Evolutionary conservation across 1,140 invertebrate genomes (phyloP), one percentile per base, ranked within the genome.

Genomic region (Heliconius eleuchia): DNA sequence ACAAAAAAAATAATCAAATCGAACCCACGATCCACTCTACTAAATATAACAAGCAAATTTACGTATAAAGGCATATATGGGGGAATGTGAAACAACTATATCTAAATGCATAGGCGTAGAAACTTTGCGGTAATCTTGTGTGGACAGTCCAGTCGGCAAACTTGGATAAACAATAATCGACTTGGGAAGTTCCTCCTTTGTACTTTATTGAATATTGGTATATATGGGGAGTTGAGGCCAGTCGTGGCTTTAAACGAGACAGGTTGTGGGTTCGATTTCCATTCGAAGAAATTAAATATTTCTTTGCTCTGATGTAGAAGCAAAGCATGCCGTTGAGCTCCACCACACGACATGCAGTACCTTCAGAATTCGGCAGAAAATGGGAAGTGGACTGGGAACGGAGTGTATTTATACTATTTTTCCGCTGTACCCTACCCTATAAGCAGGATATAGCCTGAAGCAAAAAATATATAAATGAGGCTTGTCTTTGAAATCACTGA

Each of bases 121-220:
- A 66, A 66, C 60, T 66, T 66, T 66, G 60, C 27, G 27, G 60
- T 66, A 30, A 66, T 66, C 60, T 66, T 66, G 60, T 66, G 60
- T 66, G 60, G 60, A 66, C 60, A 13, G 60, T 66, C 60, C 60
- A 66, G 60, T 66, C 60, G 60, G 60, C 60, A 66, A 66, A 66
- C 60, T 66, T 66, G 60, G 23, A 30, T 66, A 66, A 66, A 66
- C 60, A 66, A 66, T 66, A 30, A 66, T 66, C 60, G 60, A 66
- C 60, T 66, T 66, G 60, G n/a, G 27, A 66, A 66, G 23, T 66
- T 66, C 27, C 60, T 30, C 19, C 19, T 66, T n/a, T 66, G 27
- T 13, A 4, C 27, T 66, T 27, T 66, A 66, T 66, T 66, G 60
- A 66, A 66, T 66, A 66, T 66, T 66, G 60, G 57, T 11, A n/a